Base-by-base conservation (phyloP, 2,113 vertebrate genomes). In the Polypterus bichir region DNA sequence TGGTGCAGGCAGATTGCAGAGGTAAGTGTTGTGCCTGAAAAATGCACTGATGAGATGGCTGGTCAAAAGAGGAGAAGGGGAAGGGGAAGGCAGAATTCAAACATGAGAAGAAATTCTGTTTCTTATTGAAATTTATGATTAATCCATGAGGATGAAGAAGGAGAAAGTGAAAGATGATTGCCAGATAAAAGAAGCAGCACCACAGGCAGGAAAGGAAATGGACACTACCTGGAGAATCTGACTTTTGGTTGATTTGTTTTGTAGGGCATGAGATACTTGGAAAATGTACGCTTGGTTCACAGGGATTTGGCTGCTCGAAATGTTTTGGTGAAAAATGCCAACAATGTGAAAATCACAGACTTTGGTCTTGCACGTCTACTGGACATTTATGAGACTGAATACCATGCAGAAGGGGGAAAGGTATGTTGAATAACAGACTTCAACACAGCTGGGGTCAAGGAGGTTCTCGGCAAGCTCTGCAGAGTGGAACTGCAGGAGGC, bases 1-100 rank as follows among this genome's bases (percentile, higher is more conserved):
- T 98, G 95, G 95, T 97, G 94, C 82, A 92, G 97, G 80, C 95
- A 98, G 85, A 98, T 98, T 0, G 93, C 94, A 52, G 97, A 97
- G 92, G 95, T 98, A 77, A 46, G 75, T 9, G 44, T 27, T 27
- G 27, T 27, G 27, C 27, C 27, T 27, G 27, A 27, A 2, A 27
- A 27, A 27, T 27, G 27, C 27, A 27, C 27, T 27, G 27, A 27
- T 8, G 11, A 46, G 46, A 3, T 3, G 3, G 58, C 8, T 9
- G 11, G 52, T 8, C 7, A n/a, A 53, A n/a, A n/a, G 52, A 53
- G 52, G 52, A 53, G 52, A n/a, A 53, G 11, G 9, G 11, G 4
- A 1, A 44, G 3, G 58, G 4, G 58, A 9, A 46, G 4, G 46
- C 9, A 46, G 4, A 4, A 27, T 27, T 27, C 1, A 27, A 27